Percentiles rank a stretch among this genome's conserved stretches.
phyloP scores from a whole-genome alignment of 2,797 vertebrate genomes.

The Decapterus maruadsi region DNA sequence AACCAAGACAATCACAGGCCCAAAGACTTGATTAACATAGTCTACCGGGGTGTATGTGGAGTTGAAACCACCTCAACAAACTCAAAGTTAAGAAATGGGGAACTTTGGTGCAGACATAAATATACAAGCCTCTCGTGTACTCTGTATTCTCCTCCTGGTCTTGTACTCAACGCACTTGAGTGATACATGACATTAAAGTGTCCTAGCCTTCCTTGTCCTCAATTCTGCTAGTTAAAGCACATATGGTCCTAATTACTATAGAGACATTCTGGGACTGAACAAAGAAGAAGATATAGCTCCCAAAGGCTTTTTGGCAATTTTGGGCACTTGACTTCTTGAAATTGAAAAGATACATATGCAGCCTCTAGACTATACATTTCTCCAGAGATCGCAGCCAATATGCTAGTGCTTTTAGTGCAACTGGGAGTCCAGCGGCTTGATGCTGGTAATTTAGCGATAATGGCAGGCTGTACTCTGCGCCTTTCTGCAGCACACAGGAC shows the following conservation, averaged over 20 bases:
- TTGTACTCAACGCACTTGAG: background rate
- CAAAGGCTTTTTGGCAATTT: constrained; percentile 58
- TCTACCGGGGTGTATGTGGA: constrained; percentile 1
- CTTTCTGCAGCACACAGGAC: background rate
- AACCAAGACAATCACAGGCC: constrained; percentile 3
- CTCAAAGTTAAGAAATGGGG: constrained; percentile 1
- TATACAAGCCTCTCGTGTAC: background rate
- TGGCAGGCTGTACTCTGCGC: background rate
- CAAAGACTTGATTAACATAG: constrained; percentile 26
- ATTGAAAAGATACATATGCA: constrained; percentile 63
- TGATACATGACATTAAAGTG: constrained; percentile 20
- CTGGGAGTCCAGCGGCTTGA: constrained; percentile 33
- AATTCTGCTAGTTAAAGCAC: constrained; percentile 49
- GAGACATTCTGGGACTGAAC: constrained; percentile 45
- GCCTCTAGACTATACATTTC: constrained; percentile 43
- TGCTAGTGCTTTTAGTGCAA: constrained; percentile 23
- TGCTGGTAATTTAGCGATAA: constrained; percentile 42
- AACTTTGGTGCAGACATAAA: background rate
- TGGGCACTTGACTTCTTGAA: constrained; percentile 54
- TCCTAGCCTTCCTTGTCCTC: constrained; percentile 41
- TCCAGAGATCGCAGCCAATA: constrained; percentile 33
- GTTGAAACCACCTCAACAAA: background rate
- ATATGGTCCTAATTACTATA: constrained; percentile 57
- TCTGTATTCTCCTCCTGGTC: constrained; percentile 5
- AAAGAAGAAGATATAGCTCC: constrained; percentile 43